Evolutionary conservation across 2,888 invertebrate genomes (phyloP).

Genomic region (Pocota personata): DNA sequence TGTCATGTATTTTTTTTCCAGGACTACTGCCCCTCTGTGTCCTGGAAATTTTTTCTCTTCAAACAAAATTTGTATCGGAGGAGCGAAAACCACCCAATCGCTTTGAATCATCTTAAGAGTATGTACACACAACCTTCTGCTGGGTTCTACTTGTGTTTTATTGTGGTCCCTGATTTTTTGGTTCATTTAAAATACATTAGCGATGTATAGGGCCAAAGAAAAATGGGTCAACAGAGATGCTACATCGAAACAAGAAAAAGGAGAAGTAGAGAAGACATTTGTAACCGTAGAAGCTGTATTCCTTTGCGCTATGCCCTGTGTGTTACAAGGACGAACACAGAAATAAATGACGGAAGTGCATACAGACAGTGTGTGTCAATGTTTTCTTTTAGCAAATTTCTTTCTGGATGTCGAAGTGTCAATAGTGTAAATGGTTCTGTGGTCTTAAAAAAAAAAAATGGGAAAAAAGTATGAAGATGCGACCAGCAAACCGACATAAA

Average conservation of each 20-base stretch:
- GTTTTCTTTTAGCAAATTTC: neutral
- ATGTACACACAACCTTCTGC: neutral
- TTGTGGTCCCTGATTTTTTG: conserved; percentile 43
- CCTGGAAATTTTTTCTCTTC: neutral
- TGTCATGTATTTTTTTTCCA: neutral
- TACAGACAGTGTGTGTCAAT: conserved; percentile 2
- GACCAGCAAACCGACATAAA: conserved; percentile 7
- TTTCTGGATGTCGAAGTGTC: neutral
- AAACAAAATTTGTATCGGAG: neutral
- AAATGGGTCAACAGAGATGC: conserved; percentile 47
- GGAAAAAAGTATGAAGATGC: neutral
- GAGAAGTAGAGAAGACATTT: neutral
- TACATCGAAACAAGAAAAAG: neutral
- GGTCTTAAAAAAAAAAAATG: conserved; percentile 1
- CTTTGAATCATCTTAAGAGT: neutral
- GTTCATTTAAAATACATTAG: conserved; percentile 74
- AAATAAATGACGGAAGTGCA: conserved; percentile 34
- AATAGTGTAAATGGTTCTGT: conserved; percentile 35
- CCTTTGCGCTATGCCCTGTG: neutral
- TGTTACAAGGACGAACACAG: conserved; percentile 18
- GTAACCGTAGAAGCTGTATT: neutral
- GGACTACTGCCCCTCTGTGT: neutral
- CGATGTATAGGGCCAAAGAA: conserved; percentile 29
- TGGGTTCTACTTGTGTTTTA: conserved; percentile 3
- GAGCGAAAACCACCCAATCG: conserved; percentile 2